A percentile compares a stretch with the other conserved stretches of the same genome.
phyloP scores from a whole-genome alignment of 2,888 invertebrate species.

The Mycalesis mineus region DNA sequence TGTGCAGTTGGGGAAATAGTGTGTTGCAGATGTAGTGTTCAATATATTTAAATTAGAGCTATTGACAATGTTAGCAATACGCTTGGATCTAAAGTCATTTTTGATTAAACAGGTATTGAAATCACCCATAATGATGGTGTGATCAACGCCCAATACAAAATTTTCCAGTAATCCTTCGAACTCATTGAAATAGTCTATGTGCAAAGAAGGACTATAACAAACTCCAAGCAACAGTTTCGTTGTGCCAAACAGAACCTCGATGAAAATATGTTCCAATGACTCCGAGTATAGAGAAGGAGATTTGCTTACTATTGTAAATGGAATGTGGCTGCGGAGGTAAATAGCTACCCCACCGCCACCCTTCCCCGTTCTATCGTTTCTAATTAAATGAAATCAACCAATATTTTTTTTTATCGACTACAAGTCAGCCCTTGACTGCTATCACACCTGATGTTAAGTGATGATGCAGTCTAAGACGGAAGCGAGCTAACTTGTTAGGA shows the following conservation, averaged over 20 bases:
- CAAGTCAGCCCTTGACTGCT: no score
- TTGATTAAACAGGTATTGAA: no score
- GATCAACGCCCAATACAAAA: no score
- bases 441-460: no score
- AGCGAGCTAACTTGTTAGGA: no score
- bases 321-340: no score
- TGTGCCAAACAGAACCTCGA: neutral
- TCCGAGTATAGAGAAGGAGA: neutral
- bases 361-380: neutral
- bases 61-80: neutral
- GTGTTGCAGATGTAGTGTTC: neutral
- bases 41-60: neutral
- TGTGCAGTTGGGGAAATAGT: slow-evolving; percentile 4
- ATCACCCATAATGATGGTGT: no score
- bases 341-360: slow-evolving; percentile 5
- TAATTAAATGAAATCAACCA: slow-evolving; percentile 7
- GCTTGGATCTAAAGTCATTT: neutral
- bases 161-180: no score
- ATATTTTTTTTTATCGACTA: no score
- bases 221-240: neutral
- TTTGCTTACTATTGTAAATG: neutral
- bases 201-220: neutral
- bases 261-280: neutral
- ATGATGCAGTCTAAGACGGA: no score
- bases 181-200: neutral